Conservation (phyloP, 2,888 invertebrate species). For the Ametastegia equiseti region DNA sequence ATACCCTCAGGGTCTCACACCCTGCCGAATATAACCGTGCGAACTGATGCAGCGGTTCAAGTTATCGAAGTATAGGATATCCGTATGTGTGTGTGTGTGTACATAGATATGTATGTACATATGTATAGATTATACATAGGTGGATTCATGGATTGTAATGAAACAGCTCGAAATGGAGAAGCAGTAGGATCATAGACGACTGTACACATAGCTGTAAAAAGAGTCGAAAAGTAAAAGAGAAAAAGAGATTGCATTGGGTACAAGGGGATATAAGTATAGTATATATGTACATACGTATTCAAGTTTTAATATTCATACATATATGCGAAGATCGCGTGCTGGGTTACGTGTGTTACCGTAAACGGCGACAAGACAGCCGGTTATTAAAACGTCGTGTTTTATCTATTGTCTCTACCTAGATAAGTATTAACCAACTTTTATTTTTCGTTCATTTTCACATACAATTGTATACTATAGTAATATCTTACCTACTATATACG, state of each 20-base stretch:
- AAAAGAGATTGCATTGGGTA: too few relatives aligned
- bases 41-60: slow-evolving; percentile 12
- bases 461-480: too few relatives aligned
- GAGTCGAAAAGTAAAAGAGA: too few relatives aligned
- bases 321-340: slow-evolving; percentile 44
- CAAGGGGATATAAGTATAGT: too few relatives aligned
- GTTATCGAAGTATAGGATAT: background rate
- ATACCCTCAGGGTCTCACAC: background rate
- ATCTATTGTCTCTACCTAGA: slow-evolving; percentile 23
- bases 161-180: too few relatives aligned
- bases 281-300: background rate
- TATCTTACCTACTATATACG: background rate
- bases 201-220: too few relatives aligned
- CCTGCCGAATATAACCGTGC: slow-evolving; percentile 12
- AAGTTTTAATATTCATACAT: background rate
- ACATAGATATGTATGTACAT: background rate
- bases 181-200: too few relatives aligned
- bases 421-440: too few relatives aligned
- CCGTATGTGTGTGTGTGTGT: background rate
- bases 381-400: slow-evolving; percentile 40
- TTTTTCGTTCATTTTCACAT: too few relatives aligned
- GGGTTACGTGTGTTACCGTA: slow-evolving; percentile 37
- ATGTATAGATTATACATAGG: too few relatives aligned
- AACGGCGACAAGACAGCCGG: slow-evolving; percentile 44
- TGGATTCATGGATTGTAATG: too few relatives aligned